Evolutionary conservation across 2,888 invertebrate genomes (phyloP), one percentile per base, ranked within the genome.

Genomic region (Drosophila paramelanica): DNA sequence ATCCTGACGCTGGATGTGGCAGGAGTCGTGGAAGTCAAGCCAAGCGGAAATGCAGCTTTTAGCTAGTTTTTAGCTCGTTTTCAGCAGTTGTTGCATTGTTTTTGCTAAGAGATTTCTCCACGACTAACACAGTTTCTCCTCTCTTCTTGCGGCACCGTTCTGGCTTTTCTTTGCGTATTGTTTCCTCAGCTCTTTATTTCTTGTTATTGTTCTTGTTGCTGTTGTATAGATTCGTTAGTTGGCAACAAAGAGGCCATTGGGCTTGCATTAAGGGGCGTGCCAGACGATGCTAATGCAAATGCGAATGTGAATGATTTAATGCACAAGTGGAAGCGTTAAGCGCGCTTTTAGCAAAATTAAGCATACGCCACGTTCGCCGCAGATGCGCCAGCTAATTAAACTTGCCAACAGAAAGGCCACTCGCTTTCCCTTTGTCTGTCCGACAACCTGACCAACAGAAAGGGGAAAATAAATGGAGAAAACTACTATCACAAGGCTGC

Each of bases 11-110:
- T 66, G 58, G 59, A 74, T 47, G 50, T 50, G 61, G 62, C 56
- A 64, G 51, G 23, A 39, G 59, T 61, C 73, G 71, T 85, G 79
- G 45, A 88, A 80, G 84, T 81, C 85, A 89, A 89, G 71, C 83
- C 76, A 72, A 89, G 83, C 89, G 83, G 83, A 84, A 89, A 89
- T 89, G 81, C 88, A 68, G 83, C 83, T 84, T 84, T 84, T 84
- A 84, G 88, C 88, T 89, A 81, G 79, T 89, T 84, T 87, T 87
- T 84, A 87, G 82, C 46, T 64, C 42, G 50, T 52, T 49, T 38
- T 25, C 36, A 53, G 45, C 46, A 59, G 52, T 67, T 65, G 62
- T 41, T 67, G 62, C 56, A 68, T 75, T 66, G 86, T 68, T 73
- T 66, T 61, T 70, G 56, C 58, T 52, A 81, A 74, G 55, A 87